Evolutionary conservation across 2,888 invertebrate genomes (phyloP).

Genomic region (Drosophila infuscata): DNA sequence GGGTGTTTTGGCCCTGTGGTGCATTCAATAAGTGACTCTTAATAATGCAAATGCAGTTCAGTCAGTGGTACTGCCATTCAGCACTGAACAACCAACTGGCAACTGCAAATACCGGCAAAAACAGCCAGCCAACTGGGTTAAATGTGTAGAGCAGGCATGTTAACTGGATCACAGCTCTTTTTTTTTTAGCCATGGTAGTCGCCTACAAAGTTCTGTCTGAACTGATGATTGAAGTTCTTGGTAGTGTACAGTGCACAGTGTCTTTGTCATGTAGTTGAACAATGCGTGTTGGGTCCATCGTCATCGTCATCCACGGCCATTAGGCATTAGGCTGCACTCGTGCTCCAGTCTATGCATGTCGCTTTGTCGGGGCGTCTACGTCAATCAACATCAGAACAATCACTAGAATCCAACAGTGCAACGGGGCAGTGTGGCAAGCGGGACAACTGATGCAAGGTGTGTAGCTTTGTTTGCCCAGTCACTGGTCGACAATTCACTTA

Average conservation of each 20-base stretch:
- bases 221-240: conserved; percentile 69
- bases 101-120: conserved; percentile 29
- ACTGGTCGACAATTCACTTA: conserved; percentile 70
- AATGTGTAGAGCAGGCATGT: conserved; percentile 30
- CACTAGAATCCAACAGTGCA: conserved; percentile 17
- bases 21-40: conserved; percentile 68
- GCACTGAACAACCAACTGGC: conserved; percentile 27
- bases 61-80: conserved; percentile 14
- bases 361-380: conserved; percentile 39
- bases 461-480: conserved; percentile 60
- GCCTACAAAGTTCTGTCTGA: conserved; percentile 49
- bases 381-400: conserved; percentile 54
- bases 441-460: conserved; percentile 41
- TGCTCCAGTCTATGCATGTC: conserved; percentile 55
- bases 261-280: conserved; percentile 21
- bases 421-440: conserved; percentile 1
- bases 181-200: conserved; percentile 33
- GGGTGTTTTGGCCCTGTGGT: conserved; percentile 24
- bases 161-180: conserved; percentile 52
- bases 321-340: conserved; percentile 56
- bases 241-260: conserved; percentile 10
- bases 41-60: conserved; percentile 55
- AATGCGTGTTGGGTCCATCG: conserved; percentile 20
- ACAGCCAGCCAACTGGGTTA: conserved; percentile 41
- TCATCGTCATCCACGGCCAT: conserved; percentile 30